Percentiles rank a stretch among this genome's conserved stretches.
Conservation (phyloP, 2,797 vertebrate genomes). For the Ctenopoma kingsleyae region DNA sequence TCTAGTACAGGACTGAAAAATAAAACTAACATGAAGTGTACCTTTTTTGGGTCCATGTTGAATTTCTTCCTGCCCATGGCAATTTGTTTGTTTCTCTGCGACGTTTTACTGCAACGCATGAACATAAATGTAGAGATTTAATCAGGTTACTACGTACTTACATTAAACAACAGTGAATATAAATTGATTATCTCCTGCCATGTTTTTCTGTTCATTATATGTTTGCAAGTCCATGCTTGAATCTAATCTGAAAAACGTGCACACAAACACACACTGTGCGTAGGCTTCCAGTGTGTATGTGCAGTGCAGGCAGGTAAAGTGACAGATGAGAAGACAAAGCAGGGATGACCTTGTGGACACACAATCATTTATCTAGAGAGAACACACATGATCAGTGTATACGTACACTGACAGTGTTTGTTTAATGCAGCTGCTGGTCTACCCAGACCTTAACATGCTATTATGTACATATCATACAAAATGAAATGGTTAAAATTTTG, state of each 20-base stretch:
- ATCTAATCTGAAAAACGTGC: conserved; percentile 14
- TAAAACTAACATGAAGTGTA: conserved; percentile 54
- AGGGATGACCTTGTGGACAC: conserved; percentile 2
- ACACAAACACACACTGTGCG: not conserved
- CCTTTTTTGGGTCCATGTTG: conserved; percentile 99
- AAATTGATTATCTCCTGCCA: not conserved
- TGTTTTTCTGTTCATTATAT: conserved; percentile 14
- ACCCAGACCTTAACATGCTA: not conserved
- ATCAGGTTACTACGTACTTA: not conserved
- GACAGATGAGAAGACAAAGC: conserved; percentile 23
- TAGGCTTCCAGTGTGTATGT: not conserved
- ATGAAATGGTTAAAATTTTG: not conserved
- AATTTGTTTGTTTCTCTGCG: conserved; percentile 97
- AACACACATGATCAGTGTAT: conserved; percentile 22
- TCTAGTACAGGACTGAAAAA: not conserved
- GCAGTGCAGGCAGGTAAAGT: conserved; percentile 3
- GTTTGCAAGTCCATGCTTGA: not conserved
- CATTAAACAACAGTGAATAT: not conserved
- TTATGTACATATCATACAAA: not conserved
- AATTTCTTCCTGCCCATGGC: conserved; percentile 99
- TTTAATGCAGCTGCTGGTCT: conserved; percentile 11
- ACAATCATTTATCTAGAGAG: conserved; percentile 1
- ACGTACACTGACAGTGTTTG: conserved; percentile 12
- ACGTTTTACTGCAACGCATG: conserved; percentile 89
- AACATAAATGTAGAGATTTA: conserved; percentile 11